Percentiles rank a stretch among this genome's conserved stretches.
Evolutionary conservation across 2,888 invertebrate genomes (phyloP).

Genomic region (Lacanobia oleracea): DNA sequence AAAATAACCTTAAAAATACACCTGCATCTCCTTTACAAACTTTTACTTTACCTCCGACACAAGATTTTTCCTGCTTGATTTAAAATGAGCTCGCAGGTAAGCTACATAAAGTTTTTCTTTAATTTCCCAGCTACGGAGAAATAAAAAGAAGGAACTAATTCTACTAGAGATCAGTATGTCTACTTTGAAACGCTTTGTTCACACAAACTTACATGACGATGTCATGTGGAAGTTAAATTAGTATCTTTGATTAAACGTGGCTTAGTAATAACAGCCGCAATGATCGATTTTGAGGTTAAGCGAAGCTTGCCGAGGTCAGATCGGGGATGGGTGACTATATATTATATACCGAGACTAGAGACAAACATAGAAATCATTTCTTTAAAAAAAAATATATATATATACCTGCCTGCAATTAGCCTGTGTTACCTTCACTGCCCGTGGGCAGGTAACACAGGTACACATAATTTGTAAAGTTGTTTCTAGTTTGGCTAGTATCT

Average conservation of each 20-base stretch:
- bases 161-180: not conserved
- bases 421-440: too few species aligned
- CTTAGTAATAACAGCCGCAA: not conserved
- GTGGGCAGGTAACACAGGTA: too few species aligned
- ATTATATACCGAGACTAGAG: not conserved
- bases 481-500: too few species aligned
- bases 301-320: not conserved
- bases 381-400: too few species aligned
- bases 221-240: not conserved
- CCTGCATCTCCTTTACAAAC: conserved; percentile 17
- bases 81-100: conserved; percentile 28
- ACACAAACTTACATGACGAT: not conserved
- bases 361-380: too few species aligned
- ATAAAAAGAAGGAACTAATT: conserved; percentile 17
- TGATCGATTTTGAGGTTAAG: not conserved
- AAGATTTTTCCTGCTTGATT: conserved; percentile 17
- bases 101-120: conserved; percentile 40
- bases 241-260: not conserved
- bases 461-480: too few species aligned
- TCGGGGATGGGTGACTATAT: not conserved
- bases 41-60: conserved; percentile 7
- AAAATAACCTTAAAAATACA: conserved; percentile 21
- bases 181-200: not conserved
- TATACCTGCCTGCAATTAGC: too few species aligned
- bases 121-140: conserved; percentile 33